These are phyloP conservation scores for Xiphorhynchus erythropygius DNA, from an alignment of 2,797 vertebrate species.

Conservation along the genomic window DNA sequence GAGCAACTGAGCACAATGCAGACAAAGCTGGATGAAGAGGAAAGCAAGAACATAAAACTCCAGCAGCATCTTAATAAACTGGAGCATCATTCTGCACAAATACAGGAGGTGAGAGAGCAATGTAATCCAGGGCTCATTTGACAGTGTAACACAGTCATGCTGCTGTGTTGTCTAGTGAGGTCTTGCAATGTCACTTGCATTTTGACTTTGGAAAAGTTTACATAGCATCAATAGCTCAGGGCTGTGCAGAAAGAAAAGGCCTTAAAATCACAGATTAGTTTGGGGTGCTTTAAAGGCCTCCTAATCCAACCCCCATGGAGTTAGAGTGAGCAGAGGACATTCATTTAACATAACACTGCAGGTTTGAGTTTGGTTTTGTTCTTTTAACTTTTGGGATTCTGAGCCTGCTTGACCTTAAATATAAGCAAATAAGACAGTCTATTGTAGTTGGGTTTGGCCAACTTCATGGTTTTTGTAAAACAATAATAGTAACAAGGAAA, in stretches of 20 bases:
- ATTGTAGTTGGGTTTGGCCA: background rate
- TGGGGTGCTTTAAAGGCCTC: background rate
- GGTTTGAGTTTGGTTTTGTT: background rate
- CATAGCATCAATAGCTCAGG: background rate
- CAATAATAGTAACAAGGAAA: background rate
- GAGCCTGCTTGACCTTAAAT: background rate
- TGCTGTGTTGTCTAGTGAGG: background rate
- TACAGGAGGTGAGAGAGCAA: conserved; percentile 78
- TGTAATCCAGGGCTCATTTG: background rate
- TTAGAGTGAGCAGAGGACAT: background rate
- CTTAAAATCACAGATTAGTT: background rate
- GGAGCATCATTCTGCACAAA: conserved; percentile 84
- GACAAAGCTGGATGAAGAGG: conserved; percentile 85
- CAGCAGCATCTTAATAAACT: conserved; percentile 86
- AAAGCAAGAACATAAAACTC: conserved; percentile 87
- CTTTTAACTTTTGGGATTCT: background rate
- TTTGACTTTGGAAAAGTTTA: background rate
- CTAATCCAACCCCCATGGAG: background rate
- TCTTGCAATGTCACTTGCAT: background rate
- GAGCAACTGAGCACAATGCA: conserved; percentile 84
- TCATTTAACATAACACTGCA: background rate
- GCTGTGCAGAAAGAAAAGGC: background rate
- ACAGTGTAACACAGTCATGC: background rate
- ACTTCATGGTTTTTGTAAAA: background rate
- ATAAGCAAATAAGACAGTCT: background rate